Percentiles rank a stretch among this genome's conserved stretches.
Conservation (phyloP, 1,140 invertebrate species). For the Oscheius sp. region DNA sequence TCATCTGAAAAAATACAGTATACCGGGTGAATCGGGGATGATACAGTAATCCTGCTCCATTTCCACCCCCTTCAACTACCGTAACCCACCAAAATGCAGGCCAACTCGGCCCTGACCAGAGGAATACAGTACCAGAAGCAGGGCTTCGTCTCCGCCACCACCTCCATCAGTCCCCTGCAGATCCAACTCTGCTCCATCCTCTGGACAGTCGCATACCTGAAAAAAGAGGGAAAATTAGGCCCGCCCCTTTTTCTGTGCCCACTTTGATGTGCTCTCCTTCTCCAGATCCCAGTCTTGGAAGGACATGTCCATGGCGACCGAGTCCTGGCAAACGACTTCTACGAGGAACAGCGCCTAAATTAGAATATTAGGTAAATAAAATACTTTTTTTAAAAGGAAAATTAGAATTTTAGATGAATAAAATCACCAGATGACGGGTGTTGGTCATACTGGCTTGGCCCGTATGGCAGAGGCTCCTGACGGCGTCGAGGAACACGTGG, state of each 20-base stretch:
- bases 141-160: not conserved
- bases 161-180: not conserved
- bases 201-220: not conserved
- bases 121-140: slow-evolving; percentile 8
- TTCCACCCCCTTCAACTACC: too few species aligned
- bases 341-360: too few species aligned
- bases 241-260: not conserved
- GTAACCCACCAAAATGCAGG: not conserved
- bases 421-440: not conserved
- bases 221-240: not conserved
- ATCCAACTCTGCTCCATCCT: not conserved
- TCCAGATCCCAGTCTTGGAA: slow-evolving; percentile 22
- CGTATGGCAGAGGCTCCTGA: not conserved
- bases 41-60: too few species aligned
- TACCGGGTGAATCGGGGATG: too few species aligned
- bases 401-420: too few species aligned
- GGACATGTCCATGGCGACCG: slow-evolving; percentile 2
- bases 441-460: not conserved
- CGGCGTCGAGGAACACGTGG: slow-evolving; percentile 13
- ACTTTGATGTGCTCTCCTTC: slow-evolving; percentile 5
- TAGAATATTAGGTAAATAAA: too few species aligned
- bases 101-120: slow-evolving; percentile 9
- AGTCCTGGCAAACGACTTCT: slow-evolving; percentile 9
- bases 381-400: too few species aligned
- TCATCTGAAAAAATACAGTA: too few species aligned